Evolutionary conservation across 2,888 invertebrate species (phyloP).

Genomic region (Drosophila quinaria): DNA sequence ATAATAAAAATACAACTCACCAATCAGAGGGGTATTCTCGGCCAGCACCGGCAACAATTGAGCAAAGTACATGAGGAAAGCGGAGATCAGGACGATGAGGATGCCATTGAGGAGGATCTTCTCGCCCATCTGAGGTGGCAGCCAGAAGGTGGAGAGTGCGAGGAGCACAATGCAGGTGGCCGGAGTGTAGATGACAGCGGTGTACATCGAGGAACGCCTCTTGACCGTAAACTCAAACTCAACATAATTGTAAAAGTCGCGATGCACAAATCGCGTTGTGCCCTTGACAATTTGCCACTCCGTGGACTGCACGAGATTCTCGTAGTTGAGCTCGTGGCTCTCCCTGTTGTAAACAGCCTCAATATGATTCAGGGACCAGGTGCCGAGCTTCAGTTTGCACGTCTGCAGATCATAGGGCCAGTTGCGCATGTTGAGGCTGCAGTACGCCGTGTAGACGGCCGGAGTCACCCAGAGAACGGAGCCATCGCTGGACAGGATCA

Average conservation of each 20-base stretch:
- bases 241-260: conserved; percentile 79
- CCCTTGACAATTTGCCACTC: conserved; percentile 85
- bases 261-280: conserved; percentile 62
- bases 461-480: conserved; percentile 89
- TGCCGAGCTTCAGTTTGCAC: conserved; percentile 90
- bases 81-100: conserved; percentile 87
- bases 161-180: conserved; percentile 88
- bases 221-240: conserved; percentile 83
- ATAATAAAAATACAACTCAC: too few relatives aligned
- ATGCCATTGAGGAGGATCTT: conserved; percentile 88
- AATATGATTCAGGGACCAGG: conserved; percentile 89
- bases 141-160: conserved; percentile 88
- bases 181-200: conserved; percentile 88
- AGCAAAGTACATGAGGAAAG: conserved; percentile 89
- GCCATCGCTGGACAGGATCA: conserved; percentile 56
- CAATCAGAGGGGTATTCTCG: conserved; percentile 86
- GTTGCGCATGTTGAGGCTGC: conserved; percentile 88
- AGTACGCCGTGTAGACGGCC: conserved; percentile 89
- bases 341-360: conserved; percentile 85
- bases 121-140: conserved; percentile 89
- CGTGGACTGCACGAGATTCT: conserved; percentile 78
- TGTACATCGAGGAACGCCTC: conserved; percentile 88
- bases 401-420: conserved; percentile 93
- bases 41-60: conserved; percentile 86
- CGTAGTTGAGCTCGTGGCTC: conserved; percentile 83